Conservation (phyloP, 1,140 invertebrate genomes). For the Drosophila pandora region DNA sequence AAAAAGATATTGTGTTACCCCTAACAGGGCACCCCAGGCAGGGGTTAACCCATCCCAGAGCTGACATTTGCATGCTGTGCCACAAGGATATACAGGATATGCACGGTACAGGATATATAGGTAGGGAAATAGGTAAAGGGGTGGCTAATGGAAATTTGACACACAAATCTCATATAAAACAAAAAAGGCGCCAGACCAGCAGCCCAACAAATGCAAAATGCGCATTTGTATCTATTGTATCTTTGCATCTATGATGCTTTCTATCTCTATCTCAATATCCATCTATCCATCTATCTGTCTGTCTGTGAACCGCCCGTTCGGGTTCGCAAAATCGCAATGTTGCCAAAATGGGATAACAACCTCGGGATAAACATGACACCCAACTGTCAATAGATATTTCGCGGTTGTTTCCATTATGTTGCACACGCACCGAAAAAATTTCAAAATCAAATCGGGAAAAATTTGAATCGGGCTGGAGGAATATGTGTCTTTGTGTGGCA, state of each 20-base stretch:
- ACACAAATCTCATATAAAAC: constrained; percentile 80
- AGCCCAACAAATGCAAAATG: constrained; percentile 66
- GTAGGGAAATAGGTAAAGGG: constrained; percentile 22
- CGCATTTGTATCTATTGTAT: constrained; percentile 67
- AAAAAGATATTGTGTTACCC: constrained; percentile 71
- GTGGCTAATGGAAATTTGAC: constrained; percentile 83
- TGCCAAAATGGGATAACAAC: constrained; percentile 83
- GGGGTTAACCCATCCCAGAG: constrained; percentile 23
- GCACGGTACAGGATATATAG: constrained; percentile 6
- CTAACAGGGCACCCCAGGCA: constrained; percentile 38
- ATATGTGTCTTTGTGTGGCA: constrained; percentile 7
- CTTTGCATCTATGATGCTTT: constrained; percentile 11
- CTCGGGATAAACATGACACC: constrained; percentile 83
- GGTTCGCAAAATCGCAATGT: constrained; percentile 75
- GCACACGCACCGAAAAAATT: constrained; percentile 53
- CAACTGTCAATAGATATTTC: constrained; percentile 84
- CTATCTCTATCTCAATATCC: constrained; percentile 4
- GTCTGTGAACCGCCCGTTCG: constrained; percentile 54
- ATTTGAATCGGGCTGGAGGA: constrained; percentile 11
- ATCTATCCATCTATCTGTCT: constrained; percentile 5
- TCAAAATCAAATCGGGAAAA: constrained; percentile 14
- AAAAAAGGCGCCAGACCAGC: constrained; percentile 31
- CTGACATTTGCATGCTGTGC: constrained; percentile 50
- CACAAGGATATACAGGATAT: constrained; percentile 7
- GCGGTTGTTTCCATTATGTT: constrained; percentile 83